phyloP scores from a whole-genome alignment of 2,888 invertebrate genomes.

The Volucella zonaria region DNA sequence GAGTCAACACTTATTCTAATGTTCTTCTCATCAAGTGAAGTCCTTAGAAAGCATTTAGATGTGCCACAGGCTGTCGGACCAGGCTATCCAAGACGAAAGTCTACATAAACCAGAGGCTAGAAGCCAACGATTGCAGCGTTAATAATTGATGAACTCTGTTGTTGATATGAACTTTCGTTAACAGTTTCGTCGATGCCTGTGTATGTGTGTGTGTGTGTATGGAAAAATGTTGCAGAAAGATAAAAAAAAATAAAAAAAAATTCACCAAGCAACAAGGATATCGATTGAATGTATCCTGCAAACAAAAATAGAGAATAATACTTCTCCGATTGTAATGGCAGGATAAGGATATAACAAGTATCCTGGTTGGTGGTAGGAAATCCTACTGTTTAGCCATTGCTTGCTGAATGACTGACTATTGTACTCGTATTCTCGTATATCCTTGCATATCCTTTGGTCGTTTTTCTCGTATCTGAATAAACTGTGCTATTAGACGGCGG shows the following conservation, averaged over 20 bases:
- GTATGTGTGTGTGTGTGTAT: slow-evolving; percentile 7
- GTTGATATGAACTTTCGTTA: slow-evolving; percentile 22
- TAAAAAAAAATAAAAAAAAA: slow-evolving; percentile 1
- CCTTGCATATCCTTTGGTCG: slow-evolving; percentile 43
- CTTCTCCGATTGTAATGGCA: slow-evolving; percentile 9
- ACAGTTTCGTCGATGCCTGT: neutral
- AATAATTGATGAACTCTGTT: slow-evolving; percentile 69
- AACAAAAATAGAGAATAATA: slow-evolving; percentile 27
- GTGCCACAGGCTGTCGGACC: slow-evolving; percentile 50
- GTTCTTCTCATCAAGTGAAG: slow-evolving; percentile 44
- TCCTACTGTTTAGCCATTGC: slow-evolving; percentile 6
- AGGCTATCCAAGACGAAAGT: slow-evolving; percentile 8
- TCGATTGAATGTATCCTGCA: slow-evolving; percentile 39
- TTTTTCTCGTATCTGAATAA: slow-evolving; percentile 28
- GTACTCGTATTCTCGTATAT: neutral
- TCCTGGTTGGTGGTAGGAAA: neutral
- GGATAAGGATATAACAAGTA: slow-evolving; percentile 29
- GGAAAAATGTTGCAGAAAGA: slow-evolving; percentile 11
- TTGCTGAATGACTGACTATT: slow-evolving; percentile 30
- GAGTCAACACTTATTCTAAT: slow-evolving; percentile 55
- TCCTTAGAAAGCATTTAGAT: slow-evolving; percentile 57
- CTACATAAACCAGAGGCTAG: slow-evolving; percentile 19
- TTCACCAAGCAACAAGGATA: slow-evolving; percentile 13
- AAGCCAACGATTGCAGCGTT: slow-evolving; percentile 61
- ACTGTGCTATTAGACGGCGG: slow-evolving; percentile 71